Percentiles rank a stretch among this genome's conserved stretches.
These are phyloP conservation scores for Molorchus minor DNA, from an alignment of 2,888 invertebrate species.

Conservation along the genomic window DNA sequence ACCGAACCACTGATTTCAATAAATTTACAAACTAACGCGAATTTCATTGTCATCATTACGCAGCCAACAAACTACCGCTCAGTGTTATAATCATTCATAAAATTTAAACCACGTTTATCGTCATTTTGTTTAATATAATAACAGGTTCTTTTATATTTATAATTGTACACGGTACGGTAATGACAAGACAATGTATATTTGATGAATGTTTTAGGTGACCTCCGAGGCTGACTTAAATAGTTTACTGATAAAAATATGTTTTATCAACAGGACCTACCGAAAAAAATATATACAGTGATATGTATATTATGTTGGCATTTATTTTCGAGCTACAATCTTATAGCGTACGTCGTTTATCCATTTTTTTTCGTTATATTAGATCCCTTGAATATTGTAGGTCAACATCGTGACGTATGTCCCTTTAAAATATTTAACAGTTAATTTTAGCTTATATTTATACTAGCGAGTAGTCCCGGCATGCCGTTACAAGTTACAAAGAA, in stretches of 20 bases:
- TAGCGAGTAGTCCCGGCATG: too few species aligned
- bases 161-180: not conserved
- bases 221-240: slow-evolving; percentile 27
- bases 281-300: too few species aligned
- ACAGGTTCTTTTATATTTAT: slow-evolving; percentile 4
- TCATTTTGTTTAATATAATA: slow-evolving; percentile 3
- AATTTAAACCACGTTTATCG: not conserved
- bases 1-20: not conserved
- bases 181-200: slow-evolving; percentile 15
- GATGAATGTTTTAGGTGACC: slow-evolving; percentile 24
- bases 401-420: too few species aligned
- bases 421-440: too few species aligned
- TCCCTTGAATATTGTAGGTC: too few species aligned
- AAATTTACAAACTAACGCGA: slow-evolving; percentile 15
- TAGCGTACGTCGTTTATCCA: not conserved
- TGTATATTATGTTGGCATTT: too few species aligned
- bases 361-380: not conserved
- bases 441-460: too few species aligned
- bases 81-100: not conserved
- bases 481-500: too few species aligned
- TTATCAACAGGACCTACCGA: slow-evolving; percentile 34
- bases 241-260: slow-evolving; percentile 30
- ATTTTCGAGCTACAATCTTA: too few species aligned
- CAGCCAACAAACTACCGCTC: not conserved
- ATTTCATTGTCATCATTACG: slow-evolving; percentile 6